phyloP scores from a whole-genome alignment of 2,113 vertebrate genomes.

The Podarcis raffonei region DNA sequence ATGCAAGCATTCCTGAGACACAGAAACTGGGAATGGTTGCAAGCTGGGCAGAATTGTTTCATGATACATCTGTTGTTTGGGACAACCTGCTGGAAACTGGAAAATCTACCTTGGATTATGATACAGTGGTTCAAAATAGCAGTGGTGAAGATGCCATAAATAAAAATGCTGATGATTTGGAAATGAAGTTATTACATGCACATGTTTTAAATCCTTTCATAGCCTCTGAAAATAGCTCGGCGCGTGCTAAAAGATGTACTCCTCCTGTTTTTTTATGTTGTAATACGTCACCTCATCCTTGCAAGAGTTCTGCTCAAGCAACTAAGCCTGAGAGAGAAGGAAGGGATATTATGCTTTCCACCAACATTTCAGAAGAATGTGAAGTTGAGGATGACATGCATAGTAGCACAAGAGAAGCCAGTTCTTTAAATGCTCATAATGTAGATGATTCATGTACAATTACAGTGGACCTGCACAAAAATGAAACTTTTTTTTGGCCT shows the following conservation, averaged over 20 bases:
- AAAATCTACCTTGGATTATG: background rate
- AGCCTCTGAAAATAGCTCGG: background rate
- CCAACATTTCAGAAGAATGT: background rate
- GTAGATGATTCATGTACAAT: conserved; percentile 14
- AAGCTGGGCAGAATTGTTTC: conserved; percentile 71
- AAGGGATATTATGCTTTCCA: background rate
- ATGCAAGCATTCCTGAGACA: conserved; percentile 61
- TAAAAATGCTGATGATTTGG: background rate
- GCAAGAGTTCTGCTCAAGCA: background rate
- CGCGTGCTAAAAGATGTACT: background rate
- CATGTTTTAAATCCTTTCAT: background rate
- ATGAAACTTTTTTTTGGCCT: conserved; percentile 37
- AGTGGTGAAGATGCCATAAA: background rate
- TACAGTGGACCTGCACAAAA: background rate
- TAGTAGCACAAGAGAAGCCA: background rate
- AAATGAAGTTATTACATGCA: background rate
- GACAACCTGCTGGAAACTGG: background rate
- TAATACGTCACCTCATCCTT: background rate
- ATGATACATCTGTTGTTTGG: background rate
- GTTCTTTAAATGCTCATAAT: background rate
- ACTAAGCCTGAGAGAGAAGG: background rate
- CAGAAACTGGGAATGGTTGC: conserved; percentile 72
- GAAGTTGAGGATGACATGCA: background rate
- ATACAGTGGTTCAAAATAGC: background rate
- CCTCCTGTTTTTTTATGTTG: conserved; percentile 1